A percentile compares a stretch with the other conserved stretches of the same genome.
Evolutionary conservation across 2,797 vertebrate species (phyloP).

Genomic region (Euthynnus affinis): DNA sequence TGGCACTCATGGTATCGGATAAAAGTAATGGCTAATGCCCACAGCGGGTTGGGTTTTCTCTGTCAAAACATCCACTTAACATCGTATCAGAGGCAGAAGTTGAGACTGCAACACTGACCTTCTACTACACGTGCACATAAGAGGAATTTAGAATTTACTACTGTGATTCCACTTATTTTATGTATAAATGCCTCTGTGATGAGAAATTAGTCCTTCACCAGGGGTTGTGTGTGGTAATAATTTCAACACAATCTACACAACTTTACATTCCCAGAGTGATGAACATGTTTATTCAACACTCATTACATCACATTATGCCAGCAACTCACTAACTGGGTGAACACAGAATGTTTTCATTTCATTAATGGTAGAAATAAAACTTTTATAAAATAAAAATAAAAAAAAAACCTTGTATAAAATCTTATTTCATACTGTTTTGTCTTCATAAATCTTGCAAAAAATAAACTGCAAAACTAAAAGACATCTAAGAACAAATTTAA

Average conservation of each 20-base stretch:
- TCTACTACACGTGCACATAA: not conserved
- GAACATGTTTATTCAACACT: slow-evolving; percentile 17
- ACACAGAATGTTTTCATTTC: not conserved
- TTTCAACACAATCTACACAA: not conserved
- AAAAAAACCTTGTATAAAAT: not conserved
- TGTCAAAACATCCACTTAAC: slow-evolving; percentile 16
- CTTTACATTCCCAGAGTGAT: not conserved
- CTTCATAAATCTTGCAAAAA: not conserved
- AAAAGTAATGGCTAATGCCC: slow-evolving; percentile 26
- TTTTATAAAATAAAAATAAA: too few relatives aligned
- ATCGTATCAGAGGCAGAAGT: slow-evolving; percentile 1
- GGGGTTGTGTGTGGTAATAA: not conserved
- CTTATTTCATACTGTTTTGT: too few relatives aligned
- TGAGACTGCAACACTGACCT: slow-evolving; percentile 1
- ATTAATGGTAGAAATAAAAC: not conserved
- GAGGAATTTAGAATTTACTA: not conserved
- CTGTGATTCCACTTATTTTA: not conserved
- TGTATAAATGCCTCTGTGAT: not conserved
- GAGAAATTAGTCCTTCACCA: not conserved
- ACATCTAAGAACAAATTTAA: too few relatives aligned
- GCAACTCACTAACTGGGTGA: not conserved
- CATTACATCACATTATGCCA: not conserved
- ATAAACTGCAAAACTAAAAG: too few relatives aligned
- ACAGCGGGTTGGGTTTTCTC: slow-evolving; percentile 28
- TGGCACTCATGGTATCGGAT: slow-evolving; percentile 39